phyloP scores from a whole-genome alignment of 2,888 invertebrate genomes.

The Acanthosepion pharaonis region DNA sequence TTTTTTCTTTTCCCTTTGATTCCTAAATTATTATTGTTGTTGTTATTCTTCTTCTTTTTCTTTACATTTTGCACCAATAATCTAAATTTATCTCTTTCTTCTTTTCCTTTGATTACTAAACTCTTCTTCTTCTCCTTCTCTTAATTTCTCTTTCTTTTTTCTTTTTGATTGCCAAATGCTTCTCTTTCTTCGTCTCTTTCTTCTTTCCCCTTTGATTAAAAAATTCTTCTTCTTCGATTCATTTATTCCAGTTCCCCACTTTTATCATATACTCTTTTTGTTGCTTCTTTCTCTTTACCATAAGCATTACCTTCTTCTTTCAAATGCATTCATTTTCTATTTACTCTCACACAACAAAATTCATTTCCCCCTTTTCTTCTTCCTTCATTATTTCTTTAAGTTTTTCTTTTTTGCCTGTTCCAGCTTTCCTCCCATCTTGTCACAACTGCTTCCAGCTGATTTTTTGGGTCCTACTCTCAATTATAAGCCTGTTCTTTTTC shows the following conservation, averaged over 20 bases:
- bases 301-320: too few species aligned
- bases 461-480: not conserved
- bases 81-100: not conserved
- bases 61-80: too few species aligned
- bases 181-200: not conserved
- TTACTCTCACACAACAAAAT: not conserved
- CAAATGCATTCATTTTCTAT: too few species aligned
- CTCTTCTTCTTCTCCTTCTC: not conserved
- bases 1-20: too few species aligned
- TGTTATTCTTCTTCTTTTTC: too few species aligned
- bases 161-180: too few species aligned
- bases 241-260: not conserved
- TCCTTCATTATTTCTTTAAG: too few species aligned
- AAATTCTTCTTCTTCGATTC: not conserved
- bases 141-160: too few species aligned
- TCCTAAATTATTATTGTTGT: too few species aligned
- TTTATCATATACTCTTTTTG: too few species aligned
- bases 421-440: not conserved
- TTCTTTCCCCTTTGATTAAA: not conserved
- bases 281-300: too few species aligned
- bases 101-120: not conserved
- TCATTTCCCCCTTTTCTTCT: not conserved
- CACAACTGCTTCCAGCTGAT: not conserved
- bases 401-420: not conserved
- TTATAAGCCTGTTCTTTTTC: not conserved